These are phyloP conservation scores for Cettia cetti DNA, from an alignment of 2,113 vertebrate genomes.

Conservation along the genomic window DNA sequence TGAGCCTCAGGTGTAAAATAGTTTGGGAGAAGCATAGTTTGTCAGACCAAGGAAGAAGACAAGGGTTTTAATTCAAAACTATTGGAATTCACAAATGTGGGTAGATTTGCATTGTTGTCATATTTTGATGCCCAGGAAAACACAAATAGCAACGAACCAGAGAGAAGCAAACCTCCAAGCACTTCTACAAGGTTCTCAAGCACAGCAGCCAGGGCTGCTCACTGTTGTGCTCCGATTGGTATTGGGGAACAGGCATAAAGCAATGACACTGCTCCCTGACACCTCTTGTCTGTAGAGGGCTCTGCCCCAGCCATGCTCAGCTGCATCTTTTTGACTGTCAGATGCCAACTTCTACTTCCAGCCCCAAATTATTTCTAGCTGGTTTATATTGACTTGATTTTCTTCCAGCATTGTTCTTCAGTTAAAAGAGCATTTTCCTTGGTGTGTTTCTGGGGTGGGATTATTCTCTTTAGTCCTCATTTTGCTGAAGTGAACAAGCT, in stretches of 20 bases:
- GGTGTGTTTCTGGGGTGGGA: neutral
- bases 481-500: neutral
- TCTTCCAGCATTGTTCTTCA: neutral
- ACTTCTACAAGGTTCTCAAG: neutral
- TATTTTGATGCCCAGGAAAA: neutral
- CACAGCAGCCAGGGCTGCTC: neutral
- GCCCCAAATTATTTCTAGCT: neutral
- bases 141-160: neutral
- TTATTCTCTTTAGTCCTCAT: neutral
- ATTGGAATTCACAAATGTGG: neutral
- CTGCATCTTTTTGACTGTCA: neutral
- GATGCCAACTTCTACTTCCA: neutral
- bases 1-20: neutral
- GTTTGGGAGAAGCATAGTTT: neutral
- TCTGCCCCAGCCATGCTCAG: neutral
- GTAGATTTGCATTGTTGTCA: neutral
- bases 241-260: fast-evolving
- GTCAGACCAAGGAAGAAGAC: fast-evolving
- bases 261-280: neutral
- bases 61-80: neutral
- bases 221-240: fast-evolving
- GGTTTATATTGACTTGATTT: neutral
- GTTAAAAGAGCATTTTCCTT: neutral
- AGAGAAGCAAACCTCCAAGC: neutral
- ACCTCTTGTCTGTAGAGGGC: neutral